Evolutionary conservation across 2,888 invertebrate genomes (phyloP), one percentile per base, ranked within the genome.

Genomic region (Amphipoea oculea): DNA sequence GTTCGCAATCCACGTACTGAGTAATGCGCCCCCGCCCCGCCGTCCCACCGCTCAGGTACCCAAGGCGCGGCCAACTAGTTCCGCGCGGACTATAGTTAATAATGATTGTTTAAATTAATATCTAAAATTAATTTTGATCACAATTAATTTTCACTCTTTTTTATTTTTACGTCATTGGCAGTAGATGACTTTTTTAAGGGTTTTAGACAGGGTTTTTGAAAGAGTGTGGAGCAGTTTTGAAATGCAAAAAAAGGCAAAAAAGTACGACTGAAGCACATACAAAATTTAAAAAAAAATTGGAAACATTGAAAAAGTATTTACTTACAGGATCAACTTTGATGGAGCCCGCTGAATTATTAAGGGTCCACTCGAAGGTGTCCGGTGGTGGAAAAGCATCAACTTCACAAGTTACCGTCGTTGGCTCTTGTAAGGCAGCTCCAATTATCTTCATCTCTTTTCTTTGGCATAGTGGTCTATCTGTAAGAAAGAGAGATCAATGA

Each of bases 321-420:
- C 96, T 96, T 90, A 96, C 96, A 73, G 95, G 91, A 87, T 96
- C 95, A 60, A 99, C 98, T 92, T 98, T 98, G 87, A 98, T 97
- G 89, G 98, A 98, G 91, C 98, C 98, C 62, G 98, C 98, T 48
- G 99, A 98, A 96, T 98, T 99, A 97, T 99, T 99, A 95, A 99
- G 98, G 69, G 98, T 98, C 99, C 99, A 99, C 93, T 98, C 98
- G 95, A 99, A 99, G 88, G 97, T 98, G 91, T 98, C 98, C 48
- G 98, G 98, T 40, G 98, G 97, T 68, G 99, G 99, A 94, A 98
- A 98, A 68, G 99, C 98, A 92, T 99, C 99, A 69, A 99, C 99
- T 95, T 98, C 98, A 95, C 99, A 99, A 82, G 98, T 96, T 71
- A 99, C 98, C 91, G 98, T 98, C 4, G 98, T 98, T 77, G 98